Base-by-base conservation (phyloP, 2,113 vertebrate species). In the Chauna torquata region DNA sequence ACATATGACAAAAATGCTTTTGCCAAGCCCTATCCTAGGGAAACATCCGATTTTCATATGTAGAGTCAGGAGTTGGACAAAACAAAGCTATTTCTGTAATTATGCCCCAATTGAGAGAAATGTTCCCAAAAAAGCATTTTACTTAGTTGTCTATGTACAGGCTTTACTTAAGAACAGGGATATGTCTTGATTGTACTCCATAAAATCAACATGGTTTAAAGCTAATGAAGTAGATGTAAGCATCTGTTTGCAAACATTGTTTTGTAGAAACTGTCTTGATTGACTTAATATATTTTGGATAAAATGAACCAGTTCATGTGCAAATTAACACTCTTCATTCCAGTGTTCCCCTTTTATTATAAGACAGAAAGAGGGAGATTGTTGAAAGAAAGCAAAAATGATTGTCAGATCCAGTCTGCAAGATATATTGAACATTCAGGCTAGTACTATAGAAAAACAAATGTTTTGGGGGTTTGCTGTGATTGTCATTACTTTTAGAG, bases 311-410 rank as follows among this genome's bases (percentile, higher is more conserved):
- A 89, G 27, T 16, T 47, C 27, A 25, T 55, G 36, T 66, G 49
- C 49, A 94, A 86, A 95, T 57, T 25, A 89, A 71, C 28, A 9
- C 9, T 16, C 10, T 12, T 7, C 4, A 10, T 7, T 25, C 2
- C 15, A 11, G 65, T 54, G 16, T 82, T 94, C 36, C 12, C 6
- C 7, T 95, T 92, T 92, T 70, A 72, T 82, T 90, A 25, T 1
- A 6, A 92, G 55, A 90, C 42, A 78, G 76, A 44, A 93, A 95
- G 75, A 91, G 16, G 50, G 27, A 86, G 32, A 44, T 55, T 12
- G 12, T 90, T 94, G 68, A 96, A 93, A 94, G 71, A 83, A 86
- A 92, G 52, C 34, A 94, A 94, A 88, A 86, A 89, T 79, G 20
- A 92, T 75, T 92, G 72, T 86, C 88, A 94, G 74, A 95, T 75